Evolutionary conservation across 1,140 invertebrate species (phyloP).

Genomic region (Drosophila suzukii): DNA sequence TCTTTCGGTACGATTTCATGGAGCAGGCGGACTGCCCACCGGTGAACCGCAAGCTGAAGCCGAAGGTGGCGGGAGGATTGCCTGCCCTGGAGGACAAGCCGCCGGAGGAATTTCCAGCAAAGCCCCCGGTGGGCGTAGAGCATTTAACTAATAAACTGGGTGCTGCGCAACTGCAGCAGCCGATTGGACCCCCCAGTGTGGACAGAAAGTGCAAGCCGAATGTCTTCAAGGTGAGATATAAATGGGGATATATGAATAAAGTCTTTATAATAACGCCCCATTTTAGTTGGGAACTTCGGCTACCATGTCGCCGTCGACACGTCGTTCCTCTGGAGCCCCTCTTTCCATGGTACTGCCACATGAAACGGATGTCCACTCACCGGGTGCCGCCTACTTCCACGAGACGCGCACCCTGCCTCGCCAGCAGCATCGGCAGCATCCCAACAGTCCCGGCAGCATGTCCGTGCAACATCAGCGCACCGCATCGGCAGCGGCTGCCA

Average conservation of each 20-base stretch:
- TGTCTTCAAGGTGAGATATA: slow-evolving; percentile 62
- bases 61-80: slow-evolving; percentile 84
- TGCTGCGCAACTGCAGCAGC: slow-evolving; percentile 75
- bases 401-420: slow-evolving; percentile 80
- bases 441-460: slow-evolving; percentile 67
- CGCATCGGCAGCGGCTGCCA: slow-evolving; percentile 62
- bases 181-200: slow-evolving; percentile 66
- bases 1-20: slow-evolving; percentile 86
- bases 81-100: slow-evolving; percentile 86
- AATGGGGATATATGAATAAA: background rate
- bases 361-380: slow-evolving; percentile 64
- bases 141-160: slow-evolving; percentile 64
- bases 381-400: slow-evolving; percentile 55
- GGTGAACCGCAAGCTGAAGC: slow-evolving; percentile 92
- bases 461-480: slow-evolving; percentile 76
- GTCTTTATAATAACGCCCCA: background rate
- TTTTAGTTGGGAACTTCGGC: slow-evolving; percentile 55
- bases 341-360: slow-evolving; percentile 70
- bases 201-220: slow-evolving; percentile 81
- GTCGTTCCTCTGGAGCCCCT: slow-evolving; percentile 68
- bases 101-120: slow-evolving; percentile 78
- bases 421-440: slow-evolving; percentile 63
- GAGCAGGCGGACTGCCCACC: slow-evolving; percentile 87
- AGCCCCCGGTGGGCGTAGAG: slow-evolving; percentile 64
- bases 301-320: slow-evolving; percentile 60